phyloP scores from a whole-genome alignment of 1,140 invertebrate species.

The Zaprionus gabonicus region DNA sequence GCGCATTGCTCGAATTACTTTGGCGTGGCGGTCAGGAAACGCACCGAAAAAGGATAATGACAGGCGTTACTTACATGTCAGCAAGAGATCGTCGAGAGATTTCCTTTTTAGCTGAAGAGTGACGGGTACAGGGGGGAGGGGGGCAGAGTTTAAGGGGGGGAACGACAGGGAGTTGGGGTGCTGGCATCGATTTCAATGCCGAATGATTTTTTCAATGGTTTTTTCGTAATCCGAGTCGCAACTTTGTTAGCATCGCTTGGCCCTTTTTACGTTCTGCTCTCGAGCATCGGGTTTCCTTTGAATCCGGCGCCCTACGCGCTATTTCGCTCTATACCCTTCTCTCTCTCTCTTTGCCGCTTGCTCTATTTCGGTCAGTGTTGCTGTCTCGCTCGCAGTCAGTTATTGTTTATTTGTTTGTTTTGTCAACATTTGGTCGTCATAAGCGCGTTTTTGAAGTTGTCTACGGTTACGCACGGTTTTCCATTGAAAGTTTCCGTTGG shows the following conservation, averaged over 20 bases:
- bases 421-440: conserved; percentile 71
- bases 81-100: conserved; percentile 14
- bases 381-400: conserved; percentile 35
- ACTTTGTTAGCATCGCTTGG: conserved; percentile 53
- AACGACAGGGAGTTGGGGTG: neutral
- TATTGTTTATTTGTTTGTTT: conserved; percentile 76
- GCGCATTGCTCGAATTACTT: conserved; percentile 31
- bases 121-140: too few species aligned
- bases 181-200: conserved; percentile 51
- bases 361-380: neutral
- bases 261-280: conserved; percentile 23
- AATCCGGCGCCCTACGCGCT: conserved; percentile 49
- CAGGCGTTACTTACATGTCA: conserved; percentile 42
- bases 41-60: conserved; percentile 65
- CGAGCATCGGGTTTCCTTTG: conserved; percentile 46
- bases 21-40: conserved; percentile 30
- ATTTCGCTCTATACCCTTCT: conserved; percentile 5
- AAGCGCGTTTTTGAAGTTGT: conserved; percentile 63
- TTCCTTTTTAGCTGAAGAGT: conserved; percentile 3
- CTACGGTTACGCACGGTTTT: conserved; percentile 63
- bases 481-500: conserved; percentile 64
- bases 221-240: conserved; percentile 63
- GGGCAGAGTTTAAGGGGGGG: neutral
- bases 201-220: conserved; percentile 2
- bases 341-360: neutral